Evolutionary conservation across 2,888 invertebrate genomes (phyloP).

Genomic region (Drosophila austrosaltans): DNA sequence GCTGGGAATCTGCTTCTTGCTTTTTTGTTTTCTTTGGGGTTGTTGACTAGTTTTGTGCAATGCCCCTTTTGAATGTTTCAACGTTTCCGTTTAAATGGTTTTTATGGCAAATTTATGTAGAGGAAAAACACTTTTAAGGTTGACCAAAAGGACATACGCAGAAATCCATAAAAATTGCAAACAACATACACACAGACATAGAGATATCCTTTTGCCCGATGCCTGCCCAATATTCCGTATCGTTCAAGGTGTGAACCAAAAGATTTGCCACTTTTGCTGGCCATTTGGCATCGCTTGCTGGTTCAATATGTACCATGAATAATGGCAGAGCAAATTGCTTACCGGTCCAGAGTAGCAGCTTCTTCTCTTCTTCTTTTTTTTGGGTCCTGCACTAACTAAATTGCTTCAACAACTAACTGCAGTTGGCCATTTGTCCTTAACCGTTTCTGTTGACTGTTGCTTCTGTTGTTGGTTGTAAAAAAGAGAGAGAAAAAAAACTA

Average conservation of each 20-base stretch:
- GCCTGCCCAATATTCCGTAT: neutral
- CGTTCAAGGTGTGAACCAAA: constrained; percentile 68
- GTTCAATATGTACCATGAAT: constrained; percentile 72
- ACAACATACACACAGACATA: constrained; percentile 56
- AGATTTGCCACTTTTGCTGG: constrained; percentile 77
- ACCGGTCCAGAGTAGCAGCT: constrained; percentile 20
- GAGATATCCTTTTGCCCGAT: constrained; percentile 4
- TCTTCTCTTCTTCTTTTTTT: constrained; percentile 20
- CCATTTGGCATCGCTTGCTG: constrained; percentile 57
- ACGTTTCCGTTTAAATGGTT: constrained; percentile 79
- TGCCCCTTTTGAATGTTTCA: constrained; percentile 74
- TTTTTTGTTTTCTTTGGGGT: constrained; percentile 8
- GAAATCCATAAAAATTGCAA: constrained; percentile 76
- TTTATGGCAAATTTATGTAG: constrained; percentile 80
- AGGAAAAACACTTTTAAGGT: constrained; percentile 77
- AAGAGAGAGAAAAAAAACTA: neutral
- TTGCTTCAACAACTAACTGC: constrained; percentile 42
- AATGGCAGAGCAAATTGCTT: constrained; percentile 73
- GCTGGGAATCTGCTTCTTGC: constrained; percentile 7
- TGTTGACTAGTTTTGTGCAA: constrained; percentile 56
- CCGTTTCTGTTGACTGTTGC: constrained; percentile 17
- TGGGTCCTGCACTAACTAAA: constrained; percentile 41
- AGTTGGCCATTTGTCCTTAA: constrained; percentile 37
- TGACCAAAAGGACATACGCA: constrained; percentile 73
- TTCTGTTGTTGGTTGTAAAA: constrained; percentile 34